Evolutionary conservation across 2,113 vertebrate species (phyloP).

Genomic region (Brachypteracias leptosomus): DNA sequence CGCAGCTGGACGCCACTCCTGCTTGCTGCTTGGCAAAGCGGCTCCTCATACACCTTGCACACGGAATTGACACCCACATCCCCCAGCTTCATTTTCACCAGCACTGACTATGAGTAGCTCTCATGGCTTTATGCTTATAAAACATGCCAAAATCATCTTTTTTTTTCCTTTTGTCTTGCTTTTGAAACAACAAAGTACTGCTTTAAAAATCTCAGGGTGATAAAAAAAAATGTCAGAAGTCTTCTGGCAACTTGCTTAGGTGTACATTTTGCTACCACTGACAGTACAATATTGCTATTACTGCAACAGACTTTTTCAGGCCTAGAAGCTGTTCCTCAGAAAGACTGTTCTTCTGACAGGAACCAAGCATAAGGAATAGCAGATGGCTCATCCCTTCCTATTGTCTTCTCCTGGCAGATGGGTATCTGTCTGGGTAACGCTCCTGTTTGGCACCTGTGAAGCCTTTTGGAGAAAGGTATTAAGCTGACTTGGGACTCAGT

Average conservation of each 20-base stretch:
- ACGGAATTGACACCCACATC: background rate
- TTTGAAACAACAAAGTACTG: background rate
- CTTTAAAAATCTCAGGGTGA: background rate
- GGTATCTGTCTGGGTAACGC: background rate
- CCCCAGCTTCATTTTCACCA: background rate
- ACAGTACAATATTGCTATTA: background rate
- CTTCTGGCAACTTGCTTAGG: background rate
- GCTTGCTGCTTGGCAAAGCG: background rate
- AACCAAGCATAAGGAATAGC: background rate
- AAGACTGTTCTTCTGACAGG: background rate
- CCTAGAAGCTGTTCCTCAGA: background rate
- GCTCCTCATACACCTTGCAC: background rate
- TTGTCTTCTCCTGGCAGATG: background rate
- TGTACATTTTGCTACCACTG: background rate
- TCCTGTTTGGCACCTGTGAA: background rate
- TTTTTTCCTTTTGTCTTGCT: background rate
- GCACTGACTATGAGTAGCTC: background rate
- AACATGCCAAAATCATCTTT: background rate
- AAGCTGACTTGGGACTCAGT: background rate
- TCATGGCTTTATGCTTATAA: background rate
- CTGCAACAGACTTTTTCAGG: background rate
- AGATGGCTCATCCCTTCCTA: background rate
- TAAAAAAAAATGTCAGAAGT: background rate
- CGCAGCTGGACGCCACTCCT: accelerated
- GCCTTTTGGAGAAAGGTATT: background rate